phyloP scores from a whole-genome alignment of 1,140 invertebrate species.

The Philotrypesis tridentata region DNA sequence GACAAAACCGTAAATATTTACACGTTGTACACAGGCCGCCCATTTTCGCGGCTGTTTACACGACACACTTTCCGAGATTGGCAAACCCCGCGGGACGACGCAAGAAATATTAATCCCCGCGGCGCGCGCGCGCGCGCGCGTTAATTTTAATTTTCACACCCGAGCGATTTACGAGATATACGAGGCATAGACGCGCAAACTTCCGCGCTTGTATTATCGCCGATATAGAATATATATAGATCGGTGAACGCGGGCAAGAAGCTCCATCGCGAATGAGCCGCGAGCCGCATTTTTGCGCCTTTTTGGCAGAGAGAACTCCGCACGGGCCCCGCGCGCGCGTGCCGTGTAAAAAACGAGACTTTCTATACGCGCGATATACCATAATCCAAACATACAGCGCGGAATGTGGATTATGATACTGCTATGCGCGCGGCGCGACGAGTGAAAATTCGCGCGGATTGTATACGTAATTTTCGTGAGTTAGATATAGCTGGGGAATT shows the following conservation, averaged over 20 bases:
- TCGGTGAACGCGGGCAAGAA: conserved; percentile 3
- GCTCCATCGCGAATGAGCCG: not conserved
- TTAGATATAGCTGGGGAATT: no score
- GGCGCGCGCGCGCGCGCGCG: no score
- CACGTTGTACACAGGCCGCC: no score
- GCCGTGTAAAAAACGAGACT: not conserved
- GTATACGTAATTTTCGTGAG: no score
- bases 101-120: not conserved
- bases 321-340: not conserved
- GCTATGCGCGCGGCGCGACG: not conserved
- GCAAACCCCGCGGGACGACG: not conserved
- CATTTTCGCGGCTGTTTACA: no score
- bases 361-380: not conserved
- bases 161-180: not conserved
- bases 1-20: no score
- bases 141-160: conserved; percentile 7
- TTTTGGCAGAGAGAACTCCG: not conserved
- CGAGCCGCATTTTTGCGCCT: not conserved
- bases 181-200: not conserved
- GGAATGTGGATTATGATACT: not conserved
- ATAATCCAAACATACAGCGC: not conserved
- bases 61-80: not conserved
- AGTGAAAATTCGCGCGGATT: no score
- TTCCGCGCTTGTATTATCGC: conserved; percentile 5
- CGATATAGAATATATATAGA: no score